Percentiles rank a stretch among this genome's conserved stretches.
These are phyloP conservation scores for Volucella inflata DNA, from an alignment of 2,888 invertebrate species.

Conservation along the genomic window DNA sequence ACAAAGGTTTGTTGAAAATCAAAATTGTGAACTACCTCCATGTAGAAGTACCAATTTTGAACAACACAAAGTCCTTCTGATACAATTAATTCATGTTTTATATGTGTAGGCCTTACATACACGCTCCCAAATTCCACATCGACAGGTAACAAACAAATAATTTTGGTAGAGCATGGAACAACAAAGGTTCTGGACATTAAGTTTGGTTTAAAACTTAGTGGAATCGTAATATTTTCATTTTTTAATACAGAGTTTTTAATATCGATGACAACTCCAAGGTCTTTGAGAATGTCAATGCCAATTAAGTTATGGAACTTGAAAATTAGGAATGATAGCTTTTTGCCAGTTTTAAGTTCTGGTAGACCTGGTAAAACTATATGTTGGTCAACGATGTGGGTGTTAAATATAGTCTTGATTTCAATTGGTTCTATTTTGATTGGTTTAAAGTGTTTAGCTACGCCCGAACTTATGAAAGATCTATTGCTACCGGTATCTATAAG, in stretches of 20 bases:
- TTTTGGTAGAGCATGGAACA: not conserved
- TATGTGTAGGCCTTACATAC: not conserved
- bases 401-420: too few species aligned
- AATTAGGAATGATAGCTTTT: conserved; percentile 7
- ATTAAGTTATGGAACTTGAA: conserved; percentile 29
- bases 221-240: not conserved
- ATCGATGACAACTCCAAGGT: too few species aligned
- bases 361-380: too few species aligned
- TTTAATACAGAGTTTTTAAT: too few species aligned
- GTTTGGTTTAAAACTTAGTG: not conserved
- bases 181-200: not conserved
- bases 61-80: not conserved
- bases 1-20: conserved; percentile 1
- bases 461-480: too few species aligned
- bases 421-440: too few species aligned
- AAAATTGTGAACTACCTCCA: not conserved
- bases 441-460: too few species aligned
- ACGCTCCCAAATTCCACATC: conserved; percentile 3
- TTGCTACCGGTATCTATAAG: too few species aligned
- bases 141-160: not conserved
- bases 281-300: too few species aligned
- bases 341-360: not conserved
- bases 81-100: not conserved
- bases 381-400: too few species aligned
- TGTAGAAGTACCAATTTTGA: not conserved